Base-by-base conservation (phyloP, 2,797 vertebrate species). In the Agapornis canus region DNA sequence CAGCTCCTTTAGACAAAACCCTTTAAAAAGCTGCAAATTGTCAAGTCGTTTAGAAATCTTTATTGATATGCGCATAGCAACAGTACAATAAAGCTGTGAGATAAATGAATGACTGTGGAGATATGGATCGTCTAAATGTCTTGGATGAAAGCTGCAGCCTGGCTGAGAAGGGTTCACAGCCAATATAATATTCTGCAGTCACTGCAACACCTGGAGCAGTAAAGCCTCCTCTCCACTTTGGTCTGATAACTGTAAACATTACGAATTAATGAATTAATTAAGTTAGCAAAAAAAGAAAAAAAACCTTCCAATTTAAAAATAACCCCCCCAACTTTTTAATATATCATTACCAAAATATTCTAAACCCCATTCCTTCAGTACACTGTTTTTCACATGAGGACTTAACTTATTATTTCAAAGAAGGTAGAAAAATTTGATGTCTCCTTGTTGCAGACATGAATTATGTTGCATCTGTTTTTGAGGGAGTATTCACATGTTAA, bases 1-100 rank as follows among this genome's bases (percentile, higher is more conserved):
- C 60, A 85, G 19, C 49, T 92, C 26, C 31, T 94, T 95, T 97
- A 94, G 72, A 92, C 43, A 85, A 82, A 85, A 15, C 10, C 21
- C 59, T 78, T 94, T 64, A 86, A 84, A 95, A 69, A 96, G 82
- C 35, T 83, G 48, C 60, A 85, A 82, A 80, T 59, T 39, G 13
- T 49, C 40, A 90, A 70, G 79, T 80, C 4, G 3, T 91, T 96
- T 89, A 93, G 79, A 88, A 95, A 72, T 94, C 86, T 89, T 96
- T 94, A 92, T 93, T 95, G 87, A 83, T 79, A 86, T 23, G 22
- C 89, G 49, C 56, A 71, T 81, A 80, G 63, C 47, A 90, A 35
- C 42, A 70, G 35, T 75, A 82, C 70, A 92, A 88, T 91, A 94
- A 94, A 96, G 52, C 45, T 86, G 45, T 87, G 82, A 54, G 57